Evolutionary conservation across 2,113 vertebrate genomes (phyloP).

Genomic region (Amblyornis subalaris): DNA sequence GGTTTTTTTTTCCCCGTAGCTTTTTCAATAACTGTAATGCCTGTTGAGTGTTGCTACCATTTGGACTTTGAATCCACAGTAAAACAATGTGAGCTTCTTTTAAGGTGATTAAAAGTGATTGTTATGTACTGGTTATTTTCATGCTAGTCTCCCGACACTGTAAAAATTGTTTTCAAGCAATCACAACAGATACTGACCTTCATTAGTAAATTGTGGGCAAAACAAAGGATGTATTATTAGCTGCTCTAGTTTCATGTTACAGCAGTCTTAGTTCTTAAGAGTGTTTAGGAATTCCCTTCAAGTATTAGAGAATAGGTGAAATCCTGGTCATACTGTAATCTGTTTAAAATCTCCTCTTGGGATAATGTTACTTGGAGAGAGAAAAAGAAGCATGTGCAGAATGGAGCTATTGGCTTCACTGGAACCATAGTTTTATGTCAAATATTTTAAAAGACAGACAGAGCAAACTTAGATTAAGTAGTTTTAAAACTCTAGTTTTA

Average conservation of each 20-base stretch:
- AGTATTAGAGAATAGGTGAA: slow-evolving; percentile 14
- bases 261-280: not conserved
- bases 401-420: not conserved
- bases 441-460: not conserved
- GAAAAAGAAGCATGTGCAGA: not conserved
- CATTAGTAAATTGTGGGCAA: not conserved
- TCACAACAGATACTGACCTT: not conserved
- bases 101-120: not conserved
- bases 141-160: not conserved
- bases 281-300: slow-evolving; percentile 11
- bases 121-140: not conserved
- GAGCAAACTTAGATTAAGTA: not conserved
- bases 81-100: not conserved
- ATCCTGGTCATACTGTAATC: not conserved
- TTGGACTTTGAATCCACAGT: not conserved
- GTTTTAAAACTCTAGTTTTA: not conserved
- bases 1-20: not conserved
- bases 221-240: slow-evolving; percentile 1
- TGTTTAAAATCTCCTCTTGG: not conserved
- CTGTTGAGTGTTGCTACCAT: not conserved
- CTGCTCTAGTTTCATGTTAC: not conserved
- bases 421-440: not conserved
- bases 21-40: not conserved
- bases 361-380: not conserved
- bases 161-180: slow-evolving; percentile 7